Evolutionary conservation across 2,888 invertebrate genomes (phyloP).

Genomic region (Dryocosmus kuriphilus): DNA sequence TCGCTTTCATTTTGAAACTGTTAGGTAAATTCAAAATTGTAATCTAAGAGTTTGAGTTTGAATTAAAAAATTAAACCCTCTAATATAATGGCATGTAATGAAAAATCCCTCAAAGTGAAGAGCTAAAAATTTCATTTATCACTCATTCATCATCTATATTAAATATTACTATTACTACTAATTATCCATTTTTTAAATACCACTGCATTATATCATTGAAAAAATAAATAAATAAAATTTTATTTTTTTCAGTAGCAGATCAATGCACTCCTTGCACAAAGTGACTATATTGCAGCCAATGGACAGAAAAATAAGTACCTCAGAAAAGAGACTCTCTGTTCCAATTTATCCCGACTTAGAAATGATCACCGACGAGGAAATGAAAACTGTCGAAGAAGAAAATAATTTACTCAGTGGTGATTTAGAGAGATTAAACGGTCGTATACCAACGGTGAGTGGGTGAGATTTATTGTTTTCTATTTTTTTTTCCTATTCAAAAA

Average conservation of each 20-base stretch:
- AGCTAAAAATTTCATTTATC: slow-evolving; percentile 27
- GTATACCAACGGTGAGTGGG: slow-evolving; percentile 70
- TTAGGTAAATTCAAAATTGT: no score
- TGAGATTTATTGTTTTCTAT: slow-evolving; percentile 3
- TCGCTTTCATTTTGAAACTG: no score
- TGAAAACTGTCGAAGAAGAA: slow-evolving; percentile 71
- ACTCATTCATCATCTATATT: background rate
- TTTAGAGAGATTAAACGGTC: slow-evolving; percentile 71
- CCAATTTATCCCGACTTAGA: slow-evolving; percentile 72
- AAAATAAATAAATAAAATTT: slow-evolving; percentile 14
- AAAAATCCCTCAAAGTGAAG: background rate
- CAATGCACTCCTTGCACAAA: slow-evolving; percentile 72
- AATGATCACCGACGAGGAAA: slow-evolving; percentile 66
- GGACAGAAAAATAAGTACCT: slow-evolving; percentile 67
- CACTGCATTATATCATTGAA: background rate
- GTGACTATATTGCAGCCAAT: slow-evolving; percentile 58
- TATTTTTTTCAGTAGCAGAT: slow-evolving; percentile 61
- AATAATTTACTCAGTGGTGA: slow-evolving; percentile 73
- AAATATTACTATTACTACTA: background rate
- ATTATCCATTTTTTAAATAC: background rate
- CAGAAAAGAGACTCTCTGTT: slow-evolving; percentile 72
- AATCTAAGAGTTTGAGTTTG: no score
- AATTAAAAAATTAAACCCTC: no score
- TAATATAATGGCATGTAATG: no score
- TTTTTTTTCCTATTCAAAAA: no score